Conservation (phyloP, 2,113 vertebrate genomes). For the Phodopus roborovskii region DNA sequence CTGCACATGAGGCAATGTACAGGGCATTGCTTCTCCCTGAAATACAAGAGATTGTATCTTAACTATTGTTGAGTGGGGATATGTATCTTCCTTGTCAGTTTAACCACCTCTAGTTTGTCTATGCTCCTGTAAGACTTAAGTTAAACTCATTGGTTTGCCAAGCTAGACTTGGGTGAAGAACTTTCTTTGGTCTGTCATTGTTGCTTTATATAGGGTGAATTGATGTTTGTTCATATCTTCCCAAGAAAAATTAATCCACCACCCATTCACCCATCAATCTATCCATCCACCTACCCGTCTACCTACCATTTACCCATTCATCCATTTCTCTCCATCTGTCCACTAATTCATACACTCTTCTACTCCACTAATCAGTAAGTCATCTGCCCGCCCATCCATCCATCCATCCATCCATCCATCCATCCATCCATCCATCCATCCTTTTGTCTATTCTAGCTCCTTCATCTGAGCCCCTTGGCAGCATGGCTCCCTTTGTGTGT, state of each 20-base stretch:
- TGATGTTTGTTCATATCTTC: neutral
- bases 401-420: neutral
- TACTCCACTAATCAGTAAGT: neutral
- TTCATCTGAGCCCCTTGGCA: neutral
- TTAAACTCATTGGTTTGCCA: neutral
- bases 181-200: neutral
- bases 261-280: neutral
- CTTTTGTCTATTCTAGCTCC: no score
- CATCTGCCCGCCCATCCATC: neutral
- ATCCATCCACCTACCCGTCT: neutral
- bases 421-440: no score
- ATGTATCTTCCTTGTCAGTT: neutral
- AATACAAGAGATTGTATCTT: neutral
- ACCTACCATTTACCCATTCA: neutral
- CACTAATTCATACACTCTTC: neutral
- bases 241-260: neutral
- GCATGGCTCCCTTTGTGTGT: neutral
- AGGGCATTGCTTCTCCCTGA: neutral
- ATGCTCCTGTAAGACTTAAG: neutral
- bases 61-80: neutral
- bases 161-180: neutral
- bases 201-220: neutral
- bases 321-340: neutral
- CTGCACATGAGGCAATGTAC: neutral
- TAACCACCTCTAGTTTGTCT: neutral